Evolutionary conservation across 2,797 vertebrate species (phyloP).

Genomic region (Chelonia mydas): DNA sequence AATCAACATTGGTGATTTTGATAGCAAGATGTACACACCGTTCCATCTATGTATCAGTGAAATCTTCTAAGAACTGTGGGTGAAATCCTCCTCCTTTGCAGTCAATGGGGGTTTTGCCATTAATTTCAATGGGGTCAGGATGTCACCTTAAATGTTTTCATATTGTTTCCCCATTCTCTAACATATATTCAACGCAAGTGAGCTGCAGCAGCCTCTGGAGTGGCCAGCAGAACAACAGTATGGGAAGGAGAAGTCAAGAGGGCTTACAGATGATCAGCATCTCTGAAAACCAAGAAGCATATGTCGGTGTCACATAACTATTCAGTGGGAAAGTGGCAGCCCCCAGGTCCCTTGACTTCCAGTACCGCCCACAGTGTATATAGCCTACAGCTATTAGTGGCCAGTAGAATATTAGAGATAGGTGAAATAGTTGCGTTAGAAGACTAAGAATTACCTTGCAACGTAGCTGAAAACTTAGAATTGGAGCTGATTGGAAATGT

Average conservation of each 20-base stretch:
- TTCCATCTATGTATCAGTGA: neutral
- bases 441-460: neutral
- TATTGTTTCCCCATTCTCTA: neutral
- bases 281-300: neutral
- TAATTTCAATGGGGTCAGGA: rapidly evolving
- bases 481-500: neutral
- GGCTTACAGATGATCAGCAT: neutral
- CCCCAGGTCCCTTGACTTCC: neutral
- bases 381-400: neutral
- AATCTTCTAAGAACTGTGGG: neutral
- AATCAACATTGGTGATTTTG: neutral
- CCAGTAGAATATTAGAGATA: neutral
- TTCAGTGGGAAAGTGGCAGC: neutral
- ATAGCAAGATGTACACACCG: neutral
- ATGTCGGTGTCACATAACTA: neutral
- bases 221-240: neutral
- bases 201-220: neutral
- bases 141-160: neutral
- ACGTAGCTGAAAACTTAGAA: neutral
- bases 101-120: neutral
- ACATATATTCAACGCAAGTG: neutral
- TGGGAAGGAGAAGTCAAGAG: neutral
- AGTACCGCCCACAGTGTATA: rapidly evolving
- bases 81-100: neutral
- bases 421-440: neutral